A percentile compares a stretch with the other conserved stretches of the same genome.
phyloP scores from a whole-genome alignment of 2,888 invertebrate species.

The Oscheius sp. region DNA sequence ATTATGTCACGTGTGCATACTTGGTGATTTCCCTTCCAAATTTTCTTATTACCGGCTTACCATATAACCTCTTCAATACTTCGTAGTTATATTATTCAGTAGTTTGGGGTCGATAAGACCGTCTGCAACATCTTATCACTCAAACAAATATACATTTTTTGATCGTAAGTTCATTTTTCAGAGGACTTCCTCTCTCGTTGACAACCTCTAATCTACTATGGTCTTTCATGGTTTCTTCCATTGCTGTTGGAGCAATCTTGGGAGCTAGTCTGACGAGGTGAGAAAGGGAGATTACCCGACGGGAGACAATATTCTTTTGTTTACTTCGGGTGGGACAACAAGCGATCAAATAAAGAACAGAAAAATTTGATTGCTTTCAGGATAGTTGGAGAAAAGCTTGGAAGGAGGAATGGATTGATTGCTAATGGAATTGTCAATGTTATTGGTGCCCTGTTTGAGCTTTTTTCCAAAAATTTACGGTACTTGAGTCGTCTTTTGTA shows the following conservation, averaged over 20 bases:
- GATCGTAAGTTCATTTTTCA: background rate
- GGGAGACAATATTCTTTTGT: background rate
- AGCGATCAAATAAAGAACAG: background rate
- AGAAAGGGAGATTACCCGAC: background rate
- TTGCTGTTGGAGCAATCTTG: constrained; percentile 65
- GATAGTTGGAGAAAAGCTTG: constrained; percentile 71
- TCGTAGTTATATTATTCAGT: background rate
- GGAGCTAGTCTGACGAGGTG: constrained; percentile 70
- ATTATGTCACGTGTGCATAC: no score
- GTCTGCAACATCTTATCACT: no score
- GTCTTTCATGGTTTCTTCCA: constrained; percentile 71
- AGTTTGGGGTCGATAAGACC: background rate
- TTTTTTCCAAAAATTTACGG: constrained; percentile 68
- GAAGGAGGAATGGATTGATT: constrained; percentile 69
- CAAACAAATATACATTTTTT: no score
- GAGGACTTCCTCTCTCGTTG: constrained; percentile 35
- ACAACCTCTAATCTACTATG: constrained; percentile 69
- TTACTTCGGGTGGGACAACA: background rate
- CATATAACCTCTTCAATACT: background rate
- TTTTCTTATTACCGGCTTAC: background rate
- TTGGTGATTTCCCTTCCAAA: background rate
- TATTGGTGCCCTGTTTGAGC: constrained; percentile 71
- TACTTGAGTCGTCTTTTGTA: constrained; percentile 13
- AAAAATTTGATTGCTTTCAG: constrained; percentile 31
- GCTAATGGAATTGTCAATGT: constrained; percentile 69